phyloP scores from a whole-genome alignment of 2,888 invertebrate genomes.

The Hirtodrosophila histrioides region DNA sequence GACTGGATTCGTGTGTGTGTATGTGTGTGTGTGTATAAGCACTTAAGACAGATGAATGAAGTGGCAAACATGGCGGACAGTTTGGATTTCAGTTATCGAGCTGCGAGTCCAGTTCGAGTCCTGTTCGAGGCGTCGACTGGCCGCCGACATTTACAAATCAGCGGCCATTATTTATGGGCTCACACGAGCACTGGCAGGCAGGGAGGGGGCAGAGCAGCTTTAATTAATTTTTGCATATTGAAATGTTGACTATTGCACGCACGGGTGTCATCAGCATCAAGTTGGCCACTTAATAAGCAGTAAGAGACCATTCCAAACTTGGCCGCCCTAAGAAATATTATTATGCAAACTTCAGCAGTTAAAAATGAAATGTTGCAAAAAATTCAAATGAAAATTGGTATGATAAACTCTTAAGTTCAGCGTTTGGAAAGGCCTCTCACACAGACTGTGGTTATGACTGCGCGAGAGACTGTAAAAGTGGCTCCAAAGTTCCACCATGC shows the following conservation, averaged over 20 bases:
- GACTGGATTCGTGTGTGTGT: not conserved
- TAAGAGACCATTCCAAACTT: conserved; percentile 34
- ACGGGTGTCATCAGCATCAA: conserved; percentile 39
- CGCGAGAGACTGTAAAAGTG: conserved; percentile 60
- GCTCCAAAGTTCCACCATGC: conserved; percentile 28
- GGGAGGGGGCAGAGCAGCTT: conserved; percentile 15
- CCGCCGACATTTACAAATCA: conserved; percentile 73
- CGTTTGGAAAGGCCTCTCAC: conserved; percentile 16
- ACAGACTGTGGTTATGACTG: conserved; percentile 42
- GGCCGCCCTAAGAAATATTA: conserved; percentile 36
- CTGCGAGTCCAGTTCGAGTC: conserved; percentile 21
- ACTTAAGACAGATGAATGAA: conserved; percentile 78
- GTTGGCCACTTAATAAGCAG: conserved; percentile 56
- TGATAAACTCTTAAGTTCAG: conserved; percentile 44
- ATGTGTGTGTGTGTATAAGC: conserved; percentile 37
- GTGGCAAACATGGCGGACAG: conserved; percentile 74
- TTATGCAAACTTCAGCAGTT: conserved; percentile 75
- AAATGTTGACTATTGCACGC: conserved; percentile 26
- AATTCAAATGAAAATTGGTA: conserved; percentile 63
- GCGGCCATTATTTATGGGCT: conserved; percentile 64
- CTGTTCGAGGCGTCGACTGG: conserved; percentile 59
- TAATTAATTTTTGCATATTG: conserved; percentile 54
- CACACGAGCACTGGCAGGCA: conserved; percentile 16
- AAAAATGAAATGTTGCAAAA: conserved; percentile 77
- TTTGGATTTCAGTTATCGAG: conserved; percentile 53